These are phyloP conservation scores for Drosophila littoralis DNA, from an alignment of 1,140 invertebrate genomes.

Conservation along the genomic window DNA sequence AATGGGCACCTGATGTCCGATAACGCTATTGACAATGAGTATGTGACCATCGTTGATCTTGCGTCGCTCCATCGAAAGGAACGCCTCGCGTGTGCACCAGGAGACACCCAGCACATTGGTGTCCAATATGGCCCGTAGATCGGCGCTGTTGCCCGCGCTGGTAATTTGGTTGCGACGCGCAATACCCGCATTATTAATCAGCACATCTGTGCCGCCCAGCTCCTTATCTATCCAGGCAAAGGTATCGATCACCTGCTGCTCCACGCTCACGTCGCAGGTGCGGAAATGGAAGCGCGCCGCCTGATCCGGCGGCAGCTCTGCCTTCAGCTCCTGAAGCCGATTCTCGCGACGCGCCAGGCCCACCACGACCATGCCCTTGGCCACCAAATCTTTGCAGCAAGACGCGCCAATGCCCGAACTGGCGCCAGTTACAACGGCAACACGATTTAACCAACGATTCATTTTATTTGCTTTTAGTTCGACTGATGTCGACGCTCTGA, in stretches of 20 bases:
- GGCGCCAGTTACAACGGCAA: slow-evolving; percentile 81
- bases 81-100: slow-evolving; percentile 87
- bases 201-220: slow-evolving; percentile 88
- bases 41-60: slow-evolving; percentile 87
- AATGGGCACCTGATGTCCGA: slow-evolving; percentile 85
- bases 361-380: slow-evolving; percentile 87
- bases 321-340: slow-evolving; percentile 84
- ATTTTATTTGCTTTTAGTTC: slow-evolving; percentile 24
- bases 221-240: slow-evolving; percentile 88
- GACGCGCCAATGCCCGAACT: slow-evolving; percentile 87
- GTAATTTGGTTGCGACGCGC: slow-evolving; percentile 15
- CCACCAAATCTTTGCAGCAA: slow-evolving; percentile 83
- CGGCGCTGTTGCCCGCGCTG: slow-evolving; percentile 40
- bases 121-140: slow-evolving; percentile 84
- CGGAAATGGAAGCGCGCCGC: slow-evolving; percentile 49
- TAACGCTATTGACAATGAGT: slow-evolving; percentile 88
- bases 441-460: slow-evolving; percentile 72
- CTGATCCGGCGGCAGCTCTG: too few species aligned
- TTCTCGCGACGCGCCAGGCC: slow-evolving; percentile 88
- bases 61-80: too few species aligned
- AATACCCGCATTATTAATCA: slow-evolving; percentile 91
- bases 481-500: too few species aligned
- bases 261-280: slow-evolving; percentile 87
- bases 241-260: slow-evolving; percentile 87
- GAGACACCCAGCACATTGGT: slow-evolving; percentile 89